phyloP scores from a whole-genome alignment of 2,113 vertebrate genomes.

The Phalacrocorax brasilianus region DNA sequence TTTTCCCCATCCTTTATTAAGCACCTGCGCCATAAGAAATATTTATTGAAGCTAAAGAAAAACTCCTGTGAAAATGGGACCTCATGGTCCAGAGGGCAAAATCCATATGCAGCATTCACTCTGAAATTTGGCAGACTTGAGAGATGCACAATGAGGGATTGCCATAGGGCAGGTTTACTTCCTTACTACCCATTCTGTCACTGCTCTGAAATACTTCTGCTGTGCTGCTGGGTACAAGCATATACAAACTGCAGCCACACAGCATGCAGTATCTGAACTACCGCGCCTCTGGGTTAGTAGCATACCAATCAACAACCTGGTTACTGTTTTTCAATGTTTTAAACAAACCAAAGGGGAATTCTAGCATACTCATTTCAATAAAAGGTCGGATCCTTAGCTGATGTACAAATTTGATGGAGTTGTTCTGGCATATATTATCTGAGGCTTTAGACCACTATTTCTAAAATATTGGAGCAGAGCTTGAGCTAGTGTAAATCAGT shows the following conservation, averaged over 20 bases:
- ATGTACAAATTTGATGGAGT: neutral
- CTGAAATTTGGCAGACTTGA: neutral
- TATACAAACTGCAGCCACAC: neutral
- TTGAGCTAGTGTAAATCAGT: neutral
- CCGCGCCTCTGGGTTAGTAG: neutral
- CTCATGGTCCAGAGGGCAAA: neutral
- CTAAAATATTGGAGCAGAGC: neutral
- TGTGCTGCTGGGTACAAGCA: neutral
- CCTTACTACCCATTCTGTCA: neutral
- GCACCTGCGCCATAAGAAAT: neutral
- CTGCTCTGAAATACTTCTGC: neutral
- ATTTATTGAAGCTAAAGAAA: neutral
- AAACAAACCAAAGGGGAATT: constrained; percentile 6
- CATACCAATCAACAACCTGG: neutral
- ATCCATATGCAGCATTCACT: neutral
- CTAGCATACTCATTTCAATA: neutral
- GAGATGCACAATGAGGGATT: neutral
- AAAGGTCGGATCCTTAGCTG: neutral
- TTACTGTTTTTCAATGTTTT: neutral
- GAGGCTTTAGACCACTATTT: neutral
- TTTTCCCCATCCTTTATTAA: neutral
- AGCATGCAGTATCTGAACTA: neutral
- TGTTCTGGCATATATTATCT: neutral
- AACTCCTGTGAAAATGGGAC: neutral
- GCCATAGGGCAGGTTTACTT: neutral